phyloP scores from a whole-genome alignment of 92 coral and sea anemone species.

The Isaurus tuberculatus region DNA sequence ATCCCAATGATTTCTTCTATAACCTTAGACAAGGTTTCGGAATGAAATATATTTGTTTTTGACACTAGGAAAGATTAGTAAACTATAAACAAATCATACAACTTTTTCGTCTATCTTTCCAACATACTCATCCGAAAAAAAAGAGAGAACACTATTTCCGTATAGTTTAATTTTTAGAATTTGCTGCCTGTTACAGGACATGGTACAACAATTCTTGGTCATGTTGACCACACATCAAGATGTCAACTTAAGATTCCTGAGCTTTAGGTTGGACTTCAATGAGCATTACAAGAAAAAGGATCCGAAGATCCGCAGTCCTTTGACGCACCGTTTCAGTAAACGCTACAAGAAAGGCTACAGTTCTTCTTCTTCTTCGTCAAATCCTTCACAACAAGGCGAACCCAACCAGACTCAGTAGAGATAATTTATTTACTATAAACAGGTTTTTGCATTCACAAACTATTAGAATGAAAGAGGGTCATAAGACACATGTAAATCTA shows the following conservation, averaged over 20 bases:
- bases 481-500: too few species aligned
- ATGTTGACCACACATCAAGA: constrained; percentile 98
- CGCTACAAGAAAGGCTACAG: constrained; percentile 67
- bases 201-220: constrained; percentile 97
- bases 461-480: too few species aligned
- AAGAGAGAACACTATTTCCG: too few species aligned
- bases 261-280: constrained; percentile 97
- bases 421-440: too few species aligned
- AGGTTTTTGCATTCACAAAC: too few species aligned
- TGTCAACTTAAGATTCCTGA: constrained; percentile 91
- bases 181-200: constrained; percentile 68
- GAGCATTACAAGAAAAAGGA: constrained; percentile 99
- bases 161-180: not conserved
- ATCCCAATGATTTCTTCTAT: too few species aligned
- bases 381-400: constrained; percentile 4
- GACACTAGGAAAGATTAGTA: too few species aligned
- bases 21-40: too few species aligned
- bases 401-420: constrained; percentile 24
- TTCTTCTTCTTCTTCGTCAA: constrained; percentile 2
- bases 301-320: constrained; percentile 90
- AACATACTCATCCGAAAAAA: too few species aligned
- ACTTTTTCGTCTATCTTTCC: too few species aligned
- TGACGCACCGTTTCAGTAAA: constrained; percentile 93
- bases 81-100: too few species aligned
- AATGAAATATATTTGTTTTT: too few species aligned